Base-by-base conservation (phyloP, 92 coral and sea anemone genomes). In the Anthopleura xanthogrammica region DNA sequence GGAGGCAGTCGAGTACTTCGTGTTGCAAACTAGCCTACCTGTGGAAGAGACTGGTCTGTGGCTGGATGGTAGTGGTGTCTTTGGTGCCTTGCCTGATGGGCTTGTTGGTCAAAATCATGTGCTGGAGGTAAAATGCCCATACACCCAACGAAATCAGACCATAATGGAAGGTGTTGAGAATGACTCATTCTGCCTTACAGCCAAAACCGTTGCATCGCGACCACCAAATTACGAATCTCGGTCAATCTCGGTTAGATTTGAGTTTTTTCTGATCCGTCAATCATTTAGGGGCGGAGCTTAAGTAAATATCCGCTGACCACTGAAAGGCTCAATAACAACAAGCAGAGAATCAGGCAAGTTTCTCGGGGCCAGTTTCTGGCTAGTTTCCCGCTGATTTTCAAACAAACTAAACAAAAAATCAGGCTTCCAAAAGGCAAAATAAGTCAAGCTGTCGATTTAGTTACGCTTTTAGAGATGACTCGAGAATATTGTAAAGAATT, bases 21-120 rank as follows among this genome's bases (percentile, higher is more conserved):
- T 60, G 24, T 19, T 39, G 1, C 48, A 43, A n/a, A 85, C 87
- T 55, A 78, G 71, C 19, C 79, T 74, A 78, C 71, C 12, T 1
- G 87, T 85, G 50, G 48, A 60, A 23, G 83, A 85, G 39, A 85
- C 88, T 85, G 88, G 78, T 36, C 46, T 85, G 65, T 78, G 88
- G 88, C 62, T 79, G 36, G 77, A 85, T 24, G 55, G 71, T 42
- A 74, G 81, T 85, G 72, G 87, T 74, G 74, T 85, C 55, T 83
- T 85, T 85, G 87, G 87, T 85, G 68, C 68, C 68, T 60, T 8
- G 24, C 68, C 68, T 5, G 68, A 60, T 60, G 68, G 68, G 68
- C 68, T 79, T 78, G 71, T 79, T 7, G 79, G 58, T 55, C 57
- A 52, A 65, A 52, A 85, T 16, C 65, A 76, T 46, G 84, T 78